phyloP scores from a whole-genome alignment of 2,113 vertebrate species.

The Paradoxurus hermaphroditus region DNA sequence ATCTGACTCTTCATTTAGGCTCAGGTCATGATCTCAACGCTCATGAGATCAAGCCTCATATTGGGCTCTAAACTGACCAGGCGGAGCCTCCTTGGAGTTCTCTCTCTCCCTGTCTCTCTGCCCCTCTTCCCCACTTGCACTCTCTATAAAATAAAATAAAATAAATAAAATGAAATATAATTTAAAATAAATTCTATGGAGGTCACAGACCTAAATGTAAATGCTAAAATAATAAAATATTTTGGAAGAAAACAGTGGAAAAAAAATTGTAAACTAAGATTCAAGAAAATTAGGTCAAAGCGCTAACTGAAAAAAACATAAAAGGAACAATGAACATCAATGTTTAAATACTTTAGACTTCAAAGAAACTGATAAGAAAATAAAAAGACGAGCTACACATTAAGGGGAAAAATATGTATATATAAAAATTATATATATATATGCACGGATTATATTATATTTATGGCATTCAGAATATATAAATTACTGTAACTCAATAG shows the following conservation, averaged over 20 bases:
- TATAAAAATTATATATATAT: too few relatives aligned
- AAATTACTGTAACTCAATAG: not conserved
- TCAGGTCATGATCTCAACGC: too few relatives aligned
- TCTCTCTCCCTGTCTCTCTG: too few relatives aligned
- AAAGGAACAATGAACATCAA: not conserved
- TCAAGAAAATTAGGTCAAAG: not conserved
- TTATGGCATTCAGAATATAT: not conserved
- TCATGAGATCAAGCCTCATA: too few relatives aligned
- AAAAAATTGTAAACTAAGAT: not conserved
- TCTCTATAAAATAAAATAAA: too few relatives aligned
- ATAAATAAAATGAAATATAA: too few relatives aligned
- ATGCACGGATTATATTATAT: too few relatives aligned
- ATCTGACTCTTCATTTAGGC: too few relatives aligned
- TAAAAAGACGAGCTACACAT: not conserved
- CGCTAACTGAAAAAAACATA: not conserved
- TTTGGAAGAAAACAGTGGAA: not conserved
- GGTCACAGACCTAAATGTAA: not conserved
- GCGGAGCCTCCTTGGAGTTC: too few relatives aligned
- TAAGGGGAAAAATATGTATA: not conserved
- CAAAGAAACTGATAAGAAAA: not conserved
- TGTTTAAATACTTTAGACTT: not conserved
- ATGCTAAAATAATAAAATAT: not conserved
- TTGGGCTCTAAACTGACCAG: too few relatives aligned
- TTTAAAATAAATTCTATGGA: not conserved
- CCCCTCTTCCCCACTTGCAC: too few relatives aligned